Evolutionary conservation across 2,113 vertebrate species (phyloP).

Genomic region (Phocoena sinus): DNA sequence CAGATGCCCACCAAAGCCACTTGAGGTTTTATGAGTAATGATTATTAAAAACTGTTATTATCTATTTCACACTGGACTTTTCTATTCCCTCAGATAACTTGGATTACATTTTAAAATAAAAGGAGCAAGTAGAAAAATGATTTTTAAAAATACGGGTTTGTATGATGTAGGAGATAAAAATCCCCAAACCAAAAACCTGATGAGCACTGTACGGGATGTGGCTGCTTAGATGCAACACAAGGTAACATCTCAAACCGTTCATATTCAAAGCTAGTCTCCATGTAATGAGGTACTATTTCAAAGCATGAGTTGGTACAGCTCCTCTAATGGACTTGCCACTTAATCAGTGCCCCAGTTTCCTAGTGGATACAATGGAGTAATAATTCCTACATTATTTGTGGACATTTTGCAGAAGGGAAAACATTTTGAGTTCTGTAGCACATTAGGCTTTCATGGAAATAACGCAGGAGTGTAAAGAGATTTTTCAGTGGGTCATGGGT

Average conservation of each 20-base stretch:
- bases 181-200: not conserved
- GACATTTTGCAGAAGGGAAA: not conserved
- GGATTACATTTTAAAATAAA: conserved; percentile 25
- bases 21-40: conserved; percentile 72
- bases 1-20: conserved; percentile 81
- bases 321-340: not conserved
- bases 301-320: not conserved
- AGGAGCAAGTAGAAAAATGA: not conserved
- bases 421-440: not conserved
- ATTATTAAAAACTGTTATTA: conserved; percentile 68
- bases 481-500: not conserved
- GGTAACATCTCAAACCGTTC: not conserved
- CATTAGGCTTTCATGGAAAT: not conserved
- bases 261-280: too few species aligned
- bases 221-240: not conserved
- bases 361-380: not conserved
- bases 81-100: not conserved
- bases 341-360: not conserved
- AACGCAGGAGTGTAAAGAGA: not conserved
- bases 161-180: not conserved
- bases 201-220: not conserved
- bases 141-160: not conserved
- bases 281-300: not conserved
- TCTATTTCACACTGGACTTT: conserved; percentile 46
- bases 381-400: not conserved